Conservation (phyloP, 2,888 invertebrate genomes). For the Protodeltote pygarga region DNA sequence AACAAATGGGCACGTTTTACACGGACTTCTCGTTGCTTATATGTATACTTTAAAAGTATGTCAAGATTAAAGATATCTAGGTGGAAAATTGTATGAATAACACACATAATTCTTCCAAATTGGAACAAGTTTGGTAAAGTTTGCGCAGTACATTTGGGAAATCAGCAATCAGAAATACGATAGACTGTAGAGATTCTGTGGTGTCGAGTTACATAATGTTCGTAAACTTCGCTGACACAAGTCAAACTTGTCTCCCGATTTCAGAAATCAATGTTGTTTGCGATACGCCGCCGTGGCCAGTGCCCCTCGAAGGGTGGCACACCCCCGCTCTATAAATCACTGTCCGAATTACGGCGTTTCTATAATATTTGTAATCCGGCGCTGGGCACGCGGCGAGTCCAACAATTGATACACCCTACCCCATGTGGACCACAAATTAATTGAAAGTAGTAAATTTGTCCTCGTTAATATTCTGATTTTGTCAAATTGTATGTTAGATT, state of each 20-base stretch:
- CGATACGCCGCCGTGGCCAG: slow-evolving; percentile 69
- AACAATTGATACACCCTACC: slow-evolving; percentile 71
- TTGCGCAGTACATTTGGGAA: slow-evolving; percentile 32
- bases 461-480: slow-evolving; percentile 58
- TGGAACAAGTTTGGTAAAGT: slow-evolving; percentile 24
- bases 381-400: slow-evolving; percentile 68
- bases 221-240: slow-evolving; percentile 54
- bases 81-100: slow-evolving; percentile 36
- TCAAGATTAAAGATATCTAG: slow-evolving; percentile 36
- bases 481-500: slow-evolving; percentile 29
- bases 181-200: slow-evolving; percentile 29
- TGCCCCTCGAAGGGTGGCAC: slow-evolving; percentile 78
- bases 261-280: slow-evolving; percentile 84
- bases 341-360: slow-evolving; percentile 85
- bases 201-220: slow-evolving; percentile 37
- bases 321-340: slow-evolving; percentile 86
- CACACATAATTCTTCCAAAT: slow-evolving; percentile 22
- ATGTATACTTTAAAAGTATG: slow-evolving; percentile 30
- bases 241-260: slow-evolving; percentile 73
- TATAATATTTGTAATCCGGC: slow-evolving; percentile 80
- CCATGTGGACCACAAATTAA: slow-evolving; percentile 65
- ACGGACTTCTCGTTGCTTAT: slow-evolving; percentile 37
- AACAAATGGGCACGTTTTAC: slow-evolving; percentile 44
- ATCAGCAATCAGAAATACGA: slow-evolving; percentile 35
- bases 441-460: slow-evolving; percentile 69